Percentiles rank a stretch among this genome's conserved stretches.
Conservation (phyloP, 2,888 invertebrate species). For the Conops quadrifasciatus region DNA sequence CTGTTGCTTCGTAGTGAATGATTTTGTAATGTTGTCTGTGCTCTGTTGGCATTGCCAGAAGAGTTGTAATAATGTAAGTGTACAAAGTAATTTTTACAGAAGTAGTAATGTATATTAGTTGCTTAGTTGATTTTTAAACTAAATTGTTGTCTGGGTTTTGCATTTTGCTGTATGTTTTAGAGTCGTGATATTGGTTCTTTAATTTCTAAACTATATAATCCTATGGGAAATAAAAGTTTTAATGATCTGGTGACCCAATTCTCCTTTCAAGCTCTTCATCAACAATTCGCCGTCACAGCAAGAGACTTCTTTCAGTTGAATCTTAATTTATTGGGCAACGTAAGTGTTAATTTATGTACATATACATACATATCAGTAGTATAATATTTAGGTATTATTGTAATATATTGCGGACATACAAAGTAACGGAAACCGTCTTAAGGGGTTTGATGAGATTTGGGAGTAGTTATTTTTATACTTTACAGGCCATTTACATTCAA, state of each 20-base stretch:
- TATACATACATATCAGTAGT: no score
- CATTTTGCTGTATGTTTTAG: conserved; percentile 48
- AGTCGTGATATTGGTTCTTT: conserved; percentile 61
- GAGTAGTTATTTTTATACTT: no score
- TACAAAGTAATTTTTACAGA: no score
- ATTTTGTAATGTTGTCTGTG: conserved; percentile 45
- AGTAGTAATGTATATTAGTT: no score
- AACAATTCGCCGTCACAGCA: conserved; percentile 60
- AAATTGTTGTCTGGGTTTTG: no score
- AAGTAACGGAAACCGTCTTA: no score
- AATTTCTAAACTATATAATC: conserved; percentile 60
- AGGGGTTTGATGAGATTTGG: no score
- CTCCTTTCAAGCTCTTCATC: conserved; percentile 61
- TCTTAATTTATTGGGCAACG: conserved; percentile 59
- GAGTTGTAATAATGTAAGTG: conserved; percentile 52
- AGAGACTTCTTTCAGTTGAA: conserved; percentile 63
- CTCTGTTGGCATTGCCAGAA: conserved; percentile 59
- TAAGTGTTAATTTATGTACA: conserved; percentile 48
- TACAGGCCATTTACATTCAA: no score
- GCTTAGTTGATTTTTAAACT: no score
- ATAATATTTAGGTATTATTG: no score
- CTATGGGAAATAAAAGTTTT: conserved; percentile 57
- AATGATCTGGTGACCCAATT: conserved; percentile 62
- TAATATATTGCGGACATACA: no score
- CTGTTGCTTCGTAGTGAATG: conserved; percentile 44